phyloP scores from a whole-genome alignment of 2,113 vertebrate species.

The Macaca fascicularis region DNA sequence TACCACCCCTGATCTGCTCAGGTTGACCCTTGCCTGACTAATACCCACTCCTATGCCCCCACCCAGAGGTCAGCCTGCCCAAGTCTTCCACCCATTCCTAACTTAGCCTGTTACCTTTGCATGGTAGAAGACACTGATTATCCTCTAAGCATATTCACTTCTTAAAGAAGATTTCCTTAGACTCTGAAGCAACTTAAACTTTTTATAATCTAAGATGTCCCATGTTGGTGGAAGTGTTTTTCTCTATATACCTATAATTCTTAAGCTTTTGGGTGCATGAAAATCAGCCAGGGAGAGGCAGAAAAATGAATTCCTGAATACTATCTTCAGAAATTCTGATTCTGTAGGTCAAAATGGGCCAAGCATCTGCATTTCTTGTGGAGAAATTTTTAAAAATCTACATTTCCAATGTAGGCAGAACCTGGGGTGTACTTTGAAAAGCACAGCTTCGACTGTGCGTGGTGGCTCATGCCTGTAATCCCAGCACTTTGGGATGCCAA shows the following conservation, averaged over 20 bases:
- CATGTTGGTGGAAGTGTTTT: background rate
- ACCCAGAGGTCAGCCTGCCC: background rate
- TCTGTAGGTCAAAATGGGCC: background rate
- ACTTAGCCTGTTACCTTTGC: background rate
- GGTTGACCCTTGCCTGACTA: background rate
- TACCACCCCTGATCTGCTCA: background rate
- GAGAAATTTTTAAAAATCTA: no score
- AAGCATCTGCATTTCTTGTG: background rate
- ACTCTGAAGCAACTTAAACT: background rate
- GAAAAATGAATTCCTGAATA: background rate
- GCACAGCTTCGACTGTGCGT: no score
- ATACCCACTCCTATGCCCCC: background rate
- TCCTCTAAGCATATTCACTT: background rate
- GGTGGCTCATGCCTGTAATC: no score
- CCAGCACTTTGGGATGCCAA: no score
- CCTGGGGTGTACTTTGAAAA: background rate
- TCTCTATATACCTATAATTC: background rate
- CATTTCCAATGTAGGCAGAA: background rate
- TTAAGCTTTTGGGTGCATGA: background rate
- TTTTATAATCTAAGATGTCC: background rate
- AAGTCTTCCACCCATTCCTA: background rate
- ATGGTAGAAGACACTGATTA: background rate
- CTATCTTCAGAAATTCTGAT: background rate
- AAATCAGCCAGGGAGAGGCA: background rate
- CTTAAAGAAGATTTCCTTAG: background rate